Evolutionary conservation across 2,797 vertebrate genomes (phyloP), one percentile per base, ranked within the genome.

Genomic region (Chaetodon trifasciatus): DNA sequence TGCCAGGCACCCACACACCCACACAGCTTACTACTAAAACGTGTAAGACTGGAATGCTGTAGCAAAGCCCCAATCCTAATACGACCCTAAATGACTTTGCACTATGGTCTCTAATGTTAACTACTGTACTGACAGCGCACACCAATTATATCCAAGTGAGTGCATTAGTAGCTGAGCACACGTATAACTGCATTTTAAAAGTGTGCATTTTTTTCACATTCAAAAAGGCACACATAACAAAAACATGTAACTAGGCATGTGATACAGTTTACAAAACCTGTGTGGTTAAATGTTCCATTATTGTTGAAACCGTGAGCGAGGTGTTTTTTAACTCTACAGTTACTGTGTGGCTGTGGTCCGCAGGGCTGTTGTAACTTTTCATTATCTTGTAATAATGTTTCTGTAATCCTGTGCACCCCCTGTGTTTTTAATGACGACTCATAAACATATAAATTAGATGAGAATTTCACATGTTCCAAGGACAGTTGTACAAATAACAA

Each of bases 1-100:
- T 76, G 53, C 35, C 47, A 61, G 47, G 40, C 74, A 72, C 60
- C 56, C 74, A 77, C 56, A 78, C 32, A 53, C 57, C 12, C 42
- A 35, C 53, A 50, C 23, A 70, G 13, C 28, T 82, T 53, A 52
- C 28, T 66, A 71, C 71, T 78, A 70, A 75, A 79, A 81, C n/a
- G 16, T 40, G 40, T 60, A 64, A 55, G 28, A 72, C 63, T 42
- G 50, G n/a, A 65, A 64, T 71, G 40, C 32, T 71, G 62, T 24
- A 64, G 67, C 53, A 79, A 78, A 76, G 23, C 19, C 44, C 23
- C 0, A 10, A 57, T 53, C 17, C 37, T 58, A 64, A 74, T 63
- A 69, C 0, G 2, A 67, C 53, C 40, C 39, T 53, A 76, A 67
- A 71, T 85, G 40, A 79, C 53, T 74, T 73, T 2, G 65, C 37